phyloP scores from a whole-genome alignment of 2,888 invertebrate genomes.

The Hyles lineata region DNA sequence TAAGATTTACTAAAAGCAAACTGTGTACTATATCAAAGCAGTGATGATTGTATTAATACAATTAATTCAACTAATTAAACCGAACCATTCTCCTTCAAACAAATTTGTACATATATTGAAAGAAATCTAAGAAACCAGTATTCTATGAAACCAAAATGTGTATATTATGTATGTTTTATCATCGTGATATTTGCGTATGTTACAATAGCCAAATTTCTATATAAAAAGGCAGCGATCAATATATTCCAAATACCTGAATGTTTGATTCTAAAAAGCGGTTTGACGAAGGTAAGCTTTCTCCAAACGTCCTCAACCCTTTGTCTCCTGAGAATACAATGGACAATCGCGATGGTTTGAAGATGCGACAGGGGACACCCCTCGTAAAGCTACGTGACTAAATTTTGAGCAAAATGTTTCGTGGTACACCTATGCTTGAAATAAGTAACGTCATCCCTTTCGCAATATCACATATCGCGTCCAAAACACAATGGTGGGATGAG shows the following conservation, averaged over 20 bases:
- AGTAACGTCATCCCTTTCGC: constrained; percentile 74
- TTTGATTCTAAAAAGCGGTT: constrained; percentile 74
- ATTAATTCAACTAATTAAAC: too few species aligned
- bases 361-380: constrained; percentile 79
- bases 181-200: too few species aligned
- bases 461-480: constrained; percentile 52
- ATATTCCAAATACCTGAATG: constrained; percentile 73
- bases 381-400: constrained; percentile 80
- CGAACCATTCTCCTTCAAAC: too few species aligned
- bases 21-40: neutral
- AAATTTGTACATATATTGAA: too few species aligned
- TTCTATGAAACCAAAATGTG: too few species aligned
- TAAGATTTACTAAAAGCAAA: neutral
- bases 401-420: constrained; percentile 79
- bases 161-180: too few species aligned
- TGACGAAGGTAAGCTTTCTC: constrained; percentile 79
- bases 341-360: constrained; percentile 79
- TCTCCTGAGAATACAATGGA: constrained; percentile 82
- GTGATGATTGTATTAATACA: too few species aligned
- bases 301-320: constrained; percentile 79
- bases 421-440: constrained; percentile 70
- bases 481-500: constrained; percentile 13
- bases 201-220: neutral
- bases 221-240: constrained; percentile 55
- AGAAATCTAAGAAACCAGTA: too few species aligned